Base-by-base conservation (phyloP, 2,888 invertebrate genomes). In the Dendrolimus houi region DNA sequence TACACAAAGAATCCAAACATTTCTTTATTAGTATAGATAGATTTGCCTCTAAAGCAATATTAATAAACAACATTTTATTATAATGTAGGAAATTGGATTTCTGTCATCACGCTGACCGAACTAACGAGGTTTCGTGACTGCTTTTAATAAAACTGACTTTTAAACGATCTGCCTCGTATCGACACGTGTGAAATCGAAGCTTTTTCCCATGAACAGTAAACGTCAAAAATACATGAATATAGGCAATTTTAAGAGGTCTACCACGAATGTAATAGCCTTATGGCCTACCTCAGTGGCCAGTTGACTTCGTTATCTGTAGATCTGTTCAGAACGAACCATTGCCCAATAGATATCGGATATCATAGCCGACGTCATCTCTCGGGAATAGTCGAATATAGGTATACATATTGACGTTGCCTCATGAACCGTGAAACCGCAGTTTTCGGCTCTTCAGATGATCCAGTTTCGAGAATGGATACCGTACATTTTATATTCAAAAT, bases 251-350 rank as follows among this genome's bases (percentile, higher is more conserved):
- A 69, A 74, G 74, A 64, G 74, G 72, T 79, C 74, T 81, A 81
- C 80, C 85, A 84, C 81, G 81, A 75, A 68, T 47, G 14, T n/a
- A 10, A 12, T 47, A 47, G 54, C 7, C 47, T 65, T 72, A 68
- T 73, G 71, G 76, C 78, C 81, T 82, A 81, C 85, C 79, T 77
- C 85, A 86, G 85, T 79, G 85, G 86, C 83, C 59, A 60, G 57
- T 73, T 62, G 67, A 62, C 62, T 68, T 72, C 73, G 76, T 75
- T 80, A 82, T 77, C 71, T 68, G 73, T 74, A 70, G 74, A 81
- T 80, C 77, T 29, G 29, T 29, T 6, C 29, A 76, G 72, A 65
- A 72, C 72, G 72, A 67, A 63, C 64, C 67, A 72, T 77, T 77
- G 75, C 70, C 74, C 68, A 79, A 79, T 72, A 62, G 70, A 74